Base-by-base conservation (phyloP, 2,113 vertebrate species). In the Progne subis region DNA sequence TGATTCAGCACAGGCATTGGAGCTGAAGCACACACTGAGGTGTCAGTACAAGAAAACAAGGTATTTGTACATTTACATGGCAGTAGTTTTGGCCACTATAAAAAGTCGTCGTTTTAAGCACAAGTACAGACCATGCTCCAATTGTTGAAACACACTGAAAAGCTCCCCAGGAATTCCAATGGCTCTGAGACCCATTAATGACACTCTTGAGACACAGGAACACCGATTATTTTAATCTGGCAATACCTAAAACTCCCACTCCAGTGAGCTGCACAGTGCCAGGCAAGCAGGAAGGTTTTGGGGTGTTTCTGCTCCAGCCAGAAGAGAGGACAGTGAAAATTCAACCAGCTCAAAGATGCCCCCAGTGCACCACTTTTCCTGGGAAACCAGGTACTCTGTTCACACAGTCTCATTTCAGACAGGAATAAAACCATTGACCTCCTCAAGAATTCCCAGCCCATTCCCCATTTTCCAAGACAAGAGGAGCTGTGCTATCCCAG, bases 321-420 rank as follows among this genome's bases (percentile, higher is more conserved):
- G 53, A 49, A 39, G 7, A 12, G 55, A 76, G 19, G 12, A 2
- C 70, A 81, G 39, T 11, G 41, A 14, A 14, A 52, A 61, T 16
- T 28, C 50, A 41, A 5, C 17, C 29, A 64, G 60, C 60, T 24
- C 78, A 6, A 28, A 72, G 72, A 29, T 13, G n/a, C 28, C 34
- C 6, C 24, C 9, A 3, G 0, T 18, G 19, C 52, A 63, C 8
- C 49, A 29, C 14, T 14, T 14, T 1, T 53, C 46, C 47, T 18
- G 17, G 49, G 31, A 85, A 53, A 46, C 6, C 10, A 28, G 25
- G 32, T 0, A 0, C 47, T 65, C 14, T 10, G 23, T 0, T 53
- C 52, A 12, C 12, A 26, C 21, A 25, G 28, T 2, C 43, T 31
- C 2, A 41, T 14, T 63, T 50, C 64, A 70, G 55, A 9, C 59